A percentile compares a stretch with the other conserved stretches of the same genome.
phyloP scores from a whole-genome alignment of 2,797 vertebrate genomes.

The Nannoperca obscura region DNA sequence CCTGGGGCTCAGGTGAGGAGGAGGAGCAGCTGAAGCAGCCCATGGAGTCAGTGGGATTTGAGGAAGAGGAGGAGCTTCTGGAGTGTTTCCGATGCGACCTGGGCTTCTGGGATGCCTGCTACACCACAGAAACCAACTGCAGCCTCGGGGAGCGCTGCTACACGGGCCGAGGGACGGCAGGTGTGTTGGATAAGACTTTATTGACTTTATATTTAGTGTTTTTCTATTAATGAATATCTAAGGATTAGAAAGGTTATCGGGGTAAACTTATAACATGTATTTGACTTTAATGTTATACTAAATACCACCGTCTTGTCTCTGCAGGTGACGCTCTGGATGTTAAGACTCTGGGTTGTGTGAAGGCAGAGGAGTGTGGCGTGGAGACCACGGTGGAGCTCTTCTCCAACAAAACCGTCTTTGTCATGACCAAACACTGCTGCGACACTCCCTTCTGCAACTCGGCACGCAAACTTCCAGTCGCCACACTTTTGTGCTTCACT shows the following conservation, averaged over 20 bases:
- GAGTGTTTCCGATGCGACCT: conserved; percentile 82
- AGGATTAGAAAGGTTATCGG: background rate
- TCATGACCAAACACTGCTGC: conserved; percentile 82
- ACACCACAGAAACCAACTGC: conserved; percentile 76
- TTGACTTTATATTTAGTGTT: no score
- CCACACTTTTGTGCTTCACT: conserved; percentile 47
- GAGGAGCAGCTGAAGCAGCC: conserved; percentile 52
- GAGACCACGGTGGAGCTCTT: conserved; percentile 63
- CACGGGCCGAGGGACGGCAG: conserved; percentile 79
- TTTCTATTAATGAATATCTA: background rate
- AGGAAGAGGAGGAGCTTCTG: conserved; percentile 50
- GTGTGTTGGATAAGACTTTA: conserved; percentile 63
- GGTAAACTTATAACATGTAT: no score
- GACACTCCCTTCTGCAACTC: conserved; percentile 80
- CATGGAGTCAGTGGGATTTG: conserved; percentile 36
- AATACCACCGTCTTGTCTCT: conserved; percentile 24
- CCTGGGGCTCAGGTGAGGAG: conserved; percentile 63
- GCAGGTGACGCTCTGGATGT: conserved; percentile 74
- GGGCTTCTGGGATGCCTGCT: conserved; percentile 82
- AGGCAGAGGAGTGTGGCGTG: conserved; percentile 67
- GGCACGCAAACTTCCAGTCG: conserved; percentile 28
- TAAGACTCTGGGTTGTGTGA: conserved; percentile 78
- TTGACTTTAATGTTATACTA: background rate
- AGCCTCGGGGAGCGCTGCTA: conserved; percentile 76
- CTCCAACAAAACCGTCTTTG: conserved; percentile 69